Evolutionary conservation across 2,797 vertebrate species (phyloP), one percentile per base, ranked within the genome.

Genomic region (Scarus forsteni): DNA sequence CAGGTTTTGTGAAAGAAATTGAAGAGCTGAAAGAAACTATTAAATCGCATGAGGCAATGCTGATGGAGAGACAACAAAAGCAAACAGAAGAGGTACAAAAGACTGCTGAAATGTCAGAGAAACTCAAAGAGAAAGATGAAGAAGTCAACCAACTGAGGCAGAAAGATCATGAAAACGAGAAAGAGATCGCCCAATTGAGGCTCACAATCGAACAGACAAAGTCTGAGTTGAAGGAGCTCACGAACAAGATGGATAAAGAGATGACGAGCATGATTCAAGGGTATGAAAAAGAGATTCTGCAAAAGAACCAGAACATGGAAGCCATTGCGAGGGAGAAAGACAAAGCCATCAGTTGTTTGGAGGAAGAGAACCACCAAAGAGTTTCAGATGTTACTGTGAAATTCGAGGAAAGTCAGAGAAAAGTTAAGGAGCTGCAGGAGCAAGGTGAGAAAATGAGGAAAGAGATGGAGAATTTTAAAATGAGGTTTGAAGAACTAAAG

Each of bases 201-300:
- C 66, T 82, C 4, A 89, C 44, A 0, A 89, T 92, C 3, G 79
- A 89, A 49, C 87, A 89, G 45, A 92, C 86, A 1, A 92, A 83
- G 76, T 66, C 81, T 0, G 85, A 92, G 62, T 81, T 85, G 76
- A 85, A 80, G 53, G 69, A 77, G 13, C 80, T 93, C 70, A 87
- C 79, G 3, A 0, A 6, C 7, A 83, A 62, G 62, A 87, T 92
- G 80, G 91, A 93, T 10, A 82, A 67, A 10, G 92, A 93, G 79
- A 91, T 64, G 69, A 90, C 77, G 0, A 84, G 61, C 66, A 83
- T 92, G 85, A 93, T 89, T 54, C 66, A 55, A 34, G 74, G 60
- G 2, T 84, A 93, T 0, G 92, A 94, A 27, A 81, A 65, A 36
- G 85, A 88, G 69, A 68, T 90, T 0, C 44, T 58, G 5, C 70